Conservation (phyloP, 1,140 invertebrate species). For the Tachypleus tridentatus region DNA sequence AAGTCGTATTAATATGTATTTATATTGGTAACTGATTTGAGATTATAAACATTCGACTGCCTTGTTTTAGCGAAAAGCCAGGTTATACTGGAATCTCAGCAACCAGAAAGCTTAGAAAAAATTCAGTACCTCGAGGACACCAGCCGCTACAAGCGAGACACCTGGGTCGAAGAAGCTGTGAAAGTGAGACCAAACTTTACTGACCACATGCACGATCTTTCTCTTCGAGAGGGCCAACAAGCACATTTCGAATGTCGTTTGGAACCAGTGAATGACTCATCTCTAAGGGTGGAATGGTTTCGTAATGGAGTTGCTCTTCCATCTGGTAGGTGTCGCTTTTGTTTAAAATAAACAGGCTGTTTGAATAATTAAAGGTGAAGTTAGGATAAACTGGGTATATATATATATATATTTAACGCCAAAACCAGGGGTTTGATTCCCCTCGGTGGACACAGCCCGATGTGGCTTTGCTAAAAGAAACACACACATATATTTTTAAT, state of each 20-base stretch:
- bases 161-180: conserved; percentile 67
- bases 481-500: too few relatives aligned
- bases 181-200: conserved; percentile 69
- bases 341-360: neutral
- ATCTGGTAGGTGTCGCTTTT: conserved; percentile 45
- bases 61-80: conserved; percentile 58
- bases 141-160: conserved; percentile 66
- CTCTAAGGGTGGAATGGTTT: conserved; percentile 86
- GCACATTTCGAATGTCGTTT: conserved; percentile 97
- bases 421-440: too few relatives aligned
- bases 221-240: conserved; percentile 76
- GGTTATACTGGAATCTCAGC: conserved; percentile 66
- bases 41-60: too few relatives aligned
- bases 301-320: conserved; percentile 79
- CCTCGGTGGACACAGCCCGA: too few relatives aligned
- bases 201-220: conserved; percentile 65
- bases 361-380: too few relatives aligned
- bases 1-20: too few relatives aligned
- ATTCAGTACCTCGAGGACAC: conserved; percentile 82
- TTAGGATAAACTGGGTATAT: too few relatives aligned
- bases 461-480: too few relatives aligned
- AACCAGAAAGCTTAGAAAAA: conserved; percentile 73
- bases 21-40: too few relatives aligned
- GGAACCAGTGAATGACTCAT: conserved; percentile 88
- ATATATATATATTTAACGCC: too few relatives aligned